Evolutionary conservation across 2,113 vertebrate genomes (phyloP).

Genomic region (Gila orcuttii): DNA sequence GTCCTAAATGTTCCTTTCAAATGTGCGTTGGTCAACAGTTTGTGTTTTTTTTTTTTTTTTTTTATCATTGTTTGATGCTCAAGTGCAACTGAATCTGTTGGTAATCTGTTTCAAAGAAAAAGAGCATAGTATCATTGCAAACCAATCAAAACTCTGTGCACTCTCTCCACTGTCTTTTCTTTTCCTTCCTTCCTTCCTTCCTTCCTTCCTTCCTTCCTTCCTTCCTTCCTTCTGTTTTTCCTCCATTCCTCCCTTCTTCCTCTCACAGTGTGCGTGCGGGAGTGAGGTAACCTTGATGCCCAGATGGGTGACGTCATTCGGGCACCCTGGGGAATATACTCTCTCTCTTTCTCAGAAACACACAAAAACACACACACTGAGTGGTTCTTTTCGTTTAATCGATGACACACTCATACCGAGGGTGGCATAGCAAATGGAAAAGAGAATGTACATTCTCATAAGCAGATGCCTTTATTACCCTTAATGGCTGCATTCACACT

Average conservation of each 20-base stretch:
- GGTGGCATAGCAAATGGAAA: not conserved
- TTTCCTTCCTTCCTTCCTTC: constrained; percentile 28
- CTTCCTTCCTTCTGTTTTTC: constrained; percentile 16
- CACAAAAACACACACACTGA: not conserved
- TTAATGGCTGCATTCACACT: not conserved
- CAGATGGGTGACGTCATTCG: constrained; percentile 50
- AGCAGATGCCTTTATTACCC: not conserved
- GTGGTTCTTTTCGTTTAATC: constrained; percentile 43
- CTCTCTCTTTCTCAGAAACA: constrained; percentile 24
- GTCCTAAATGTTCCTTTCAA: not conserved
- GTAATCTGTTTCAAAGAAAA: not conserved
- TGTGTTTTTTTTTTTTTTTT: not conserved
- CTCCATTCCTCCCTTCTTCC: constrained; percentile 15
- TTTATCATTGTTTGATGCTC: not conserved
- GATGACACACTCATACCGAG: constrained; percentile 41
- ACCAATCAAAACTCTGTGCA: not conserved
- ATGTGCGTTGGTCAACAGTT: not conserved
- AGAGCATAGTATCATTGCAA: not conserved
- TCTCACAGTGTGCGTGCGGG: constrained; percentile 23
- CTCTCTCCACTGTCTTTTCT: constrained; percentile 16
- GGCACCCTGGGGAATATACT: constrained; percentile 36
- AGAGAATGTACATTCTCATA: not conserved
- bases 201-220: constrained; percentile 17
- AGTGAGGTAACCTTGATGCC: constrained; percentile 54
- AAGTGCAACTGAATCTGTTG: not conserved